Conservation (phyloP, 2,888 invertebrate genomes). For the Acleris emargana region DNA sequence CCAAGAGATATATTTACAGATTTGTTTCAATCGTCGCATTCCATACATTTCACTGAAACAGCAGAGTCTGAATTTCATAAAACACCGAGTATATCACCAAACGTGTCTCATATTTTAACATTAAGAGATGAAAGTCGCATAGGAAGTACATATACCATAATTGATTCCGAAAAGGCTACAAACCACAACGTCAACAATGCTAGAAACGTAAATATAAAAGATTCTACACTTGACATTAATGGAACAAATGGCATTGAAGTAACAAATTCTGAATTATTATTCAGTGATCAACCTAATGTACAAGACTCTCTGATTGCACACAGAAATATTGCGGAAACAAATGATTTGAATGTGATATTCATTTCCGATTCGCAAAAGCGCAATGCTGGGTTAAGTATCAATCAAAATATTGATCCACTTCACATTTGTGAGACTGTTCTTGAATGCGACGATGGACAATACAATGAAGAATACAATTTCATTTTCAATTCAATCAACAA, state of each 20-base stretch:
- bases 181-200: neutral
- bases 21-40: constrained; percentile 44
- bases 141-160: constrained; percentile 33
- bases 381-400: constrained; percentile 9
- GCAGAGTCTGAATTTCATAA: constrained; percentile 8
- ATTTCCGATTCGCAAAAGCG: constrained; percentile 44
- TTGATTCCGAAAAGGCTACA: neutral
- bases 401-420: constrained; percentile 47
- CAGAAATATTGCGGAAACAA: constrained; percentile 6
- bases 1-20: constrained; percentile 26
- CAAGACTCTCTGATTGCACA: neutral
- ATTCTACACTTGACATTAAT: neutral
- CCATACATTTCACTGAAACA: constrained; percentile 49
- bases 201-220: neutral
- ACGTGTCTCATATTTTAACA: neutral
- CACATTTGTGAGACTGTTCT: constrained; percentile 53
- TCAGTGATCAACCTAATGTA: constrained; percentile 7
- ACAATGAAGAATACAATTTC: constrained; percentile 19
- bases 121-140: constrained; percentile 1
- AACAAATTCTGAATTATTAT: constrained; percentile 3
- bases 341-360: constrained; percentile 44
- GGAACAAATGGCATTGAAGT: neutral
- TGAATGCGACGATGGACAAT: neutral
- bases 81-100: constrained; percentile 8
- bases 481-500: constrained; percentile 18